Base-by-base conservation (phyloP, 2,888 invertebrate species). In the Flexamia atlantica region DNA sequence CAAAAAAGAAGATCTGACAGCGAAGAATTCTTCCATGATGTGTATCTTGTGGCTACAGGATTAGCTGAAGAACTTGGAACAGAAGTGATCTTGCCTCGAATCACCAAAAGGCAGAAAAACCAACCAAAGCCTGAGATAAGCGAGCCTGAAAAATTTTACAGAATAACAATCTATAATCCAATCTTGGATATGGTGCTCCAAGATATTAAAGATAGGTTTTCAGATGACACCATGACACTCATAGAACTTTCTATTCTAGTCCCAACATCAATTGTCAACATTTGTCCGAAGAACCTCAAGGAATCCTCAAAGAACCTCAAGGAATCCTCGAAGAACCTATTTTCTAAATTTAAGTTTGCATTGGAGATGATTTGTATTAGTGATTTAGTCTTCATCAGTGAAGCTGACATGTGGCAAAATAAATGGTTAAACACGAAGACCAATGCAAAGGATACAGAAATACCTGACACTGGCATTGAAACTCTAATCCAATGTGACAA, bases 11-110 rank as follows among this genome's bases (percentile, higher is more conserved):
- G 57, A 57, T 57, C 57, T 12, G 57, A 57, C 12, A 12, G 57
- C n/a, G 57, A 57, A 20, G 57, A 12, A 12, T 57, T 57, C n/a
- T 57, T 57, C 57, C 57, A 57, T 57, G 57, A 57, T 25, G 64
- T 64, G 5, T 64, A 64, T 25, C 64, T 64, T 25, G 64, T 64
- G 20, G 64, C 64, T 5, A 20, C 25, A 64, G 64, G 64, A 5
- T 64, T 64, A 64, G 64, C 64, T 5, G 64, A 64, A 64, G 64
- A 64, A 5, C 20, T 64, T 12, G 25, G 25, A 23, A 88, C 79
- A 20, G 53, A 46, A 20, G 7, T 46, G 9, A 36, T 50, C 14
- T 28, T 46, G 30, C 46, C 30, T 79, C 79, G 30, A 12, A 50
- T 79, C 64, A 25, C 5, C 14, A 20, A 30, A 40, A 23, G 14